These are phyloP conservation scores for Rhipidura dahli DNA, from an alignment of 2,113 vertebrate species.

Conservation along the genomic window DNA sequence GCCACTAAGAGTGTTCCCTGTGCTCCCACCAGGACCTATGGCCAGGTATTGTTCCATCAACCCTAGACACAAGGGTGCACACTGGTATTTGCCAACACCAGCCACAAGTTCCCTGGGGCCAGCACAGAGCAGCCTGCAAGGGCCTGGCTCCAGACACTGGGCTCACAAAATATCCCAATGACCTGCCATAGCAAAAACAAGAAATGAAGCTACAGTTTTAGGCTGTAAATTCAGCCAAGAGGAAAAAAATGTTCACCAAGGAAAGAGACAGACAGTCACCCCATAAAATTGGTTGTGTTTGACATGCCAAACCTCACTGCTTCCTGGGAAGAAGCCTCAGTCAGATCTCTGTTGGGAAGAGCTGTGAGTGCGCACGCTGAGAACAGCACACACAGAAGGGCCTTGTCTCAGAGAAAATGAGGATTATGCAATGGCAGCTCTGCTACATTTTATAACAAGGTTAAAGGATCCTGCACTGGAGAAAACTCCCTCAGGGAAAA, in stretches of 20 bases:
- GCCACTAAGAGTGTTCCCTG: background rate
- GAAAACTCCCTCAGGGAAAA: background rate
- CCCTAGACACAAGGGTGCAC: background rate
- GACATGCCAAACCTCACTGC: conserved; percentile 34
- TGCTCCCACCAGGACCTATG: background rate
- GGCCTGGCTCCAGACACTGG: background rate
- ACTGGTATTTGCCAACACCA: background rate
- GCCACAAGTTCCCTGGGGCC: background rate
- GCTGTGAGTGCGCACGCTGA: accelerated
- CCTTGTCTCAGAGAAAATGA: background rate
- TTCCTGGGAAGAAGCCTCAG: conserved; percentile 8
- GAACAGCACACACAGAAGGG: background rate
- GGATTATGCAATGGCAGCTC: background rate
- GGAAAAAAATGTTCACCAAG: background rate
- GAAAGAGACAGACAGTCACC: background rate
- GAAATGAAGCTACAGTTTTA: background rate
- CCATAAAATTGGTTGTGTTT: conserved; percentile 5
- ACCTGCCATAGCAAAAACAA: background rate
- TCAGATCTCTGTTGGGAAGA: background rate
- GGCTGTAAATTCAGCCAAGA: background rate
- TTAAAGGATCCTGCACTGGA: background rate
- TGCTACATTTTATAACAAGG: background rate
- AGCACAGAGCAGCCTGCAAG: background rate
- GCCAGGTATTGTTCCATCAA: background rate
- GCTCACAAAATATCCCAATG: background rate